A percentile compares a stretch with the other conserved stretches of the same genome.
These are phyloP conservation scores for Cynoglossus semilaevis DNA, from an alignment of 2,113 vertebrate genomes.

Conservation along the genomic window DNA sequence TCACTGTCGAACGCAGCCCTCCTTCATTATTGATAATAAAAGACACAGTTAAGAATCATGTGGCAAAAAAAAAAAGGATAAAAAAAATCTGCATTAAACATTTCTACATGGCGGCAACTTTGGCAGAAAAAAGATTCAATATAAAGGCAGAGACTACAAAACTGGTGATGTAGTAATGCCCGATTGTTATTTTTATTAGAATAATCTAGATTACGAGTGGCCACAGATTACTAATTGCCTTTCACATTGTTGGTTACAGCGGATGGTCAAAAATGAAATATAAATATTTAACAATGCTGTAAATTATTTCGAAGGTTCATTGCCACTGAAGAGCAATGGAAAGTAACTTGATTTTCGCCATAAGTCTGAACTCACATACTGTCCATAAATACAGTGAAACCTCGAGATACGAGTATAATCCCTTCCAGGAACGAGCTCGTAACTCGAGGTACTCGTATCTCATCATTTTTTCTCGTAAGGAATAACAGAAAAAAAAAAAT, in stretches of 20 bases:
- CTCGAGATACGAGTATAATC: no score
- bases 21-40: conserved; percentile 43
- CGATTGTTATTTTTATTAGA: neutral
- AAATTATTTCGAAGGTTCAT: conserved; percentile 44
- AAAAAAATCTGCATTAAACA: neutral
- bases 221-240: conserved; percentile 14
- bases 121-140: neutral
- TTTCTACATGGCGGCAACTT: neutral
- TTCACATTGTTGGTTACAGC: no score
- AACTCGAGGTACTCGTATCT: no score
- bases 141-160: neutral
- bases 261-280: no score
- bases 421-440: no score
- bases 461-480: no score
- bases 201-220: conserved; percentile 13
- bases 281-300: conserved; percentile 7
- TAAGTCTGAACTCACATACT: conserved; percentile 46
- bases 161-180: neutral
- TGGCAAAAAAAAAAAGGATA: neutral
- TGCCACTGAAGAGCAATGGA: conserved; percentile 32
- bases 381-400: no score
- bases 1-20: conserved; percentile 15
- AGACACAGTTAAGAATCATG: conserved; percentile 16
- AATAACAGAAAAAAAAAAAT: no score
- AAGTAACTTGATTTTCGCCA: no score